A percentile compares a stretch with the other conserved stretches of the same genome.
Conservation (phyloP, 1,140 invertebrate species). For the Chymomyza costata region DNA sequence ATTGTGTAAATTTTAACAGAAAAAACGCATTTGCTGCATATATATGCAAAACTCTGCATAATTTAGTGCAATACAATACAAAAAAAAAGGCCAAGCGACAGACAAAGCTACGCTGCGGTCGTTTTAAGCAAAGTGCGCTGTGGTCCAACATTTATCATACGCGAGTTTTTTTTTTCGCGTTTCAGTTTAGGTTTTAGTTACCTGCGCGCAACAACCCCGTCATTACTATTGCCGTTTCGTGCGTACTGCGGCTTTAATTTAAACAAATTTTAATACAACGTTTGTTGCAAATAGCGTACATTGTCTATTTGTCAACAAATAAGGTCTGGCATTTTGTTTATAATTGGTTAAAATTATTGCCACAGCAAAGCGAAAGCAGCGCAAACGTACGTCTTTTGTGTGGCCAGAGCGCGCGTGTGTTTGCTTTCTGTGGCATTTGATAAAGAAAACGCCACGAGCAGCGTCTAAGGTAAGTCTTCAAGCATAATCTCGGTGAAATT, state of each 20-base stretch:
- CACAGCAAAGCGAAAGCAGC: conserved; percentile 34
- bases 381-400: conserved; percentile 18
- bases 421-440: not conserved
- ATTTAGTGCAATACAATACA: conserved; percentile 1
- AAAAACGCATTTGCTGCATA: no score
- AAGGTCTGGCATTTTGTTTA: conserved; percentile 2
- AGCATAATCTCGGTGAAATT: not conserved
- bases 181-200: conserved; percentile 62
- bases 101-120: conserved; percentile 63
- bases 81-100: conserved; percentile 35
- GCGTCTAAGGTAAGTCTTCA: conserved; percentile 22
- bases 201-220: conserved; percentile 65
- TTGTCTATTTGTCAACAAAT: not conserved
- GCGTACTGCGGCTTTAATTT: conserved; percentile 31
- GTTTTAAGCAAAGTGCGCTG: conserved; percentile 52
- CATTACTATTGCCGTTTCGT: conserved; percentile 12
- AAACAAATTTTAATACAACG: conserved; percentile 17
- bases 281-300: not conserved
- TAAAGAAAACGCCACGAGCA: conserved; percentile 14
- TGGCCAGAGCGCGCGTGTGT: conserved; percentile 13
- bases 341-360: conserved; percentile 25
- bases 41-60: not conserved
- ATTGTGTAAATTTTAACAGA: no score
- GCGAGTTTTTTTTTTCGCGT: conserved; percentile 64
- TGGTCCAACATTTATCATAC: conserved; percentile 46